Evolutionary conservation across 1,140 invertebrate genomes (phyloP).

Genomic region (Heliconius hewitsoni): DNA sequence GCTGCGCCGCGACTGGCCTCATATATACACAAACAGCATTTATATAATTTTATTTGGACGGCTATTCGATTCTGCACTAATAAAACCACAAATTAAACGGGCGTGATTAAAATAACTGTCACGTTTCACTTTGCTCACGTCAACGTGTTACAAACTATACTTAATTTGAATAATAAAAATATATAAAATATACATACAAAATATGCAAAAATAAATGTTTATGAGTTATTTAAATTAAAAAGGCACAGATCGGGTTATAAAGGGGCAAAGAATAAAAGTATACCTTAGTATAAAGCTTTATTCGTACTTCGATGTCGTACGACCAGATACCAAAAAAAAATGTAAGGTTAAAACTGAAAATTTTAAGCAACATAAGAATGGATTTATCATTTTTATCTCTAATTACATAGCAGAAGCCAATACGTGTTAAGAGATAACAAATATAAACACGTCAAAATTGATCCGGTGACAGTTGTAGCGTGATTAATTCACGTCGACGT

Average conservation of each 20-base stretch:
- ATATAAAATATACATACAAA: background rate
- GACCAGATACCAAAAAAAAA: too few relatives aligned
- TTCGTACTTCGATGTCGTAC: too few relatives aligned
- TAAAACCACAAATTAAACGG: constrained; percentile 3
- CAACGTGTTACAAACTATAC: background rate
- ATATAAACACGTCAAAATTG: constrained; percentile 7
- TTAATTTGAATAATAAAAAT: background rate
- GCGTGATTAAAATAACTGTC: constrained; percentile 10
- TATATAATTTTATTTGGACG: background rate
- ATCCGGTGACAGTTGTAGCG: background rate
- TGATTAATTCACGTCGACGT: constrained; percentile 15
- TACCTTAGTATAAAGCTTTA: too few relatives aligned
- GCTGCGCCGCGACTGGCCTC: too few relatives aligned
- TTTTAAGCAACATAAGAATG: too few relatives aligned
- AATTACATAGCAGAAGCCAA: background rate
- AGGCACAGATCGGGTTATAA: too few relatives aligned
- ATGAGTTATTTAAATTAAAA: background rate
- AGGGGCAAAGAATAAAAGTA: too few relatives aligned
- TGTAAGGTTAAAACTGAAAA: too few relatives aligned
- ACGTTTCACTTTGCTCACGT: background rate
- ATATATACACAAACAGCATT: background rate
- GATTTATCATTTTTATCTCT: too few relatives aligned
- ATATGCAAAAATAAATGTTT: too few relatives aligned
- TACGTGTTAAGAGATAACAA: constrained; percentile 1
- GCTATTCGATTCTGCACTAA: background rate